phyloP scores from a whole-genome alignment of 2,888 invertebrate genomes.

The Zaprionus obscuricornis region DNA sequence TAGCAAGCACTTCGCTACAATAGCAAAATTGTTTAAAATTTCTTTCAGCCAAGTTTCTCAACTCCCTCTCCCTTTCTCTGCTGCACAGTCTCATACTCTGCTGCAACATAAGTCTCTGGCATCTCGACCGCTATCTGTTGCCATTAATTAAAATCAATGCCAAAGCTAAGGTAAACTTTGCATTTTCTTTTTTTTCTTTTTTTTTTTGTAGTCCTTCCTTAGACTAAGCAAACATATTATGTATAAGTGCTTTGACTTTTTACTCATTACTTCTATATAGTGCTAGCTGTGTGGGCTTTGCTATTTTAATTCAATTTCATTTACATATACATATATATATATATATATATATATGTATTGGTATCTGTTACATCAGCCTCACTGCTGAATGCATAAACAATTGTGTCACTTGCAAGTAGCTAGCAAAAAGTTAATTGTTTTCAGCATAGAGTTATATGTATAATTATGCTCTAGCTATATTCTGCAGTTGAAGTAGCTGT shows the following conservation, averaged over 20 bases:
- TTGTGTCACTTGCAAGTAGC: slow-evolving; percentile 19
- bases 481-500: too few species aligned
- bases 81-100: too few species aligned
- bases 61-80: too few species aligned
- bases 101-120: not conserved
- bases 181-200: slow-evolving; percentile 33
- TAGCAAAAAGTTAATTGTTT: slow-evolving; percentile 45
- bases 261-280: slow-evolving; percentile 45
- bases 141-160: slow-evolving; percentile 69
- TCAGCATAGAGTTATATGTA: too few species aligned
- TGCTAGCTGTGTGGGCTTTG: slow-evolving; percentile 25
- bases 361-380: too few species aligned
- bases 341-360: not conserved
- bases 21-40: slow-evolving; percentile 32
- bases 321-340: not conserved
- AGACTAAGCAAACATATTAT: slow-evolving; percentile 32
- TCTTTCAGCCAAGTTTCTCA: slow-evolving; percentile 18
- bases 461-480: too few species aligned
- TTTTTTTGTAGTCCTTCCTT: too few species aligned
- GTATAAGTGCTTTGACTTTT: slow-evolving; percentile 53
- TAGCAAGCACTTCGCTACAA: slow-evolving; percentile 48
- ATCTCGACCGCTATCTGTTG: slow-evolving; percentile 41
- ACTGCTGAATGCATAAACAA: slow-evolving; percentile 1
- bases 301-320: slow-evolving; percentile 55
- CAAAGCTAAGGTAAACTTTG: slow-evolving; percentile 41